phyloP scores from a whole-genome alignment of 2,797 vertebrate species.

The Oryzias sinensis region DNA sequence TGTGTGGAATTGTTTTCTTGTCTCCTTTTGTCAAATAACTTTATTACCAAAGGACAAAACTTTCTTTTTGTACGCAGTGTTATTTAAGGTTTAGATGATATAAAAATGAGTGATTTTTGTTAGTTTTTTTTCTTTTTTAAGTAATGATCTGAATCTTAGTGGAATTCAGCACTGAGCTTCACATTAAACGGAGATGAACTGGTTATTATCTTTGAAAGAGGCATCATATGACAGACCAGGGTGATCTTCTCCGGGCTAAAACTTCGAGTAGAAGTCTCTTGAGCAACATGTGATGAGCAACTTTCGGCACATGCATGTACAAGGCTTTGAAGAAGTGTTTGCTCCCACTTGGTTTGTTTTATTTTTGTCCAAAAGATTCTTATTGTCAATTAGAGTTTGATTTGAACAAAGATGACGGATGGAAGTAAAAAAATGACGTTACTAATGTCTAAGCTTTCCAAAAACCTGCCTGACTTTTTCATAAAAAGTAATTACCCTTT shows the following conservation, averaged over 20 bases:
- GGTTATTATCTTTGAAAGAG: slow-evolving; percentile 51
- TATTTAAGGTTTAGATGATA: no score
- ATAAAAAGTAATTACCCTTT: no score
- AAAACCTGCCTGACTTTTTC: no score
- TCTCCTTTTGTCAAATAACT: no score
- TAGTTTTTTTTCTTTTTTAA: not conserved
- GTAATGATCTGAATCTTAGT: slow-evolving; percentile 15
- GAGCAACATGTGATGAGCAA: slow-evolving; percentile 80
- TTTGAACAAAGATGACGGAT: no score
- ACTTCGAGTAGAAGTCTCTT: slow-evolving; percentile 76
- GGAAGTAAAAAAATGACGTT: no score
- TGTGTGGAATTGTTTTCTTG: not conserved
- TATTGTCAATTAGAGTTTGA: not conserved
- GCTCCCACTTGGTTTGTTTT: not conserved
- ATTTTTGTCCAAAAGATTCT: no score
- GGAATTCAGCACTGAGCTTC: slow-evolving; percentile 17
- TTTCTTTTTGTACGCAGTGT: no score
- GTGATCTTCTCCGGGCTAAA: slow-evolving; percentile 73
- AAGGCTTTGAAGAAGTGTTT: slow-evolving; percentile 10
- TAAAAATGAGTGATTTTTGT: no score
- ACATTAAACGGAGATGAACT: slow-evolving; percentile 20
- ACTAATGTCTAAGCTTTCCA: no score
- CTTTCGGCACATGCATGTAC: slow-evolving; percentile 63
- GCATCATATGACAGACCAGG: slow-evolving; percentile 77
- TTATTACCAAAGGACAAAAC: not conserved